Percentiles rank a stretch among this genome's conserved stretches.
phyloP scores from a whole-genome alignment of 2,888 invertebrate species.

The Pseudococcus longispinus region DNA sequence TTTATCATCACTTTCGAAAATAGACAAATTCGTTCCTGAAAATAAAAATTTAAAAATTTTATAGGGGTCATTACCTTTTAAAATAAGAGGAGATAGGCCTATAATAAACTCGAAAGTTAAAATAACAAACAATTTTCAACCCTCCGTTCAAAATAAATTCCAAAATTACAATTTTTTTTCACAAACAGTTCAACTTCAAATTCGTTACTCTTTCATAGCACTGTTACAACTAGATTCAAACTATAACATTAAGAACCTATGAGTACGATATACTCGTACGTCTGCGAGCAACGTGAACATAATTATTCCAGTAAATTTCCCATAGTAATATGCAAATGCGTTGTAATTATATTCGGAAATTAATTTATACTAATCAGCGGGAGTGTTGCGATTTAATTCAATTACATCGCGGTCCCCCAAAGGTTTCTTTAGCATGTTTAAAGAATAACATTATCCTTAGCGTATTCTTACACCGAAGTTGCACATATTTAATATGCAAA shows the following conservation, averaged over 20 bases:
- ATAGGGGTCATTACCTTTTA: too few relatives aligned
- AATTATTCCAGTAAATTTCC: conserved; percentile 49
- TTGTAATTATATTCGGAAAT: conserved; percentile 48
- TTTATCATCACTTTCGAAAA: too few relatives aligned
- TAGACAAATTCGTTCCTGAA: too few relatives aligned
- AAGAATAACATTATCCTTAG: conserved; percentile 51
- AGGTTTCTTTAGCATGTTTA: conserved; percentile 42
- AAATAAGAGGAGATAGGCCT: too few relatives aligned
- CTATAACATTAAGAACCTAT: background rate
- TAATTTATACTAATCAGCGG: conserved; percentile 54
- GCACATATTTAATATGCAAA: conserved; percentile 49
- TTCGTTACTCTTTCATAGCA: too few relatives aligned
- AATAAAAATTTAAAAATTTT: too few relatives aligned
- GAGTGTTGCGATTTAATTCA: conserved; percentile 51
- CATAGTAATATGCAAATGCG: conserved; percentile 48
- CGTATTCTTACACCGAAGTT: conserved; percentile 1
- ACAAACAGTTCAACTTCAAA: too few relatives aligned
- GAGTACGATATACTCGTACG: background rate
- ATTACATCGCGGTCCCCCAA: conserved; percentile 30
- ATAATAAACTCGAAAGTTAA: too few relatives aligned
- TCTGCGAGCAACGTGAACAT: background rate
- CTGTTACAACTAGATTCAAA: too few relatives aligned
- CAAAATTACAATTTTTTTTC: too few relatives aligned
- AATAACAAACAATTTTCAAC: too few relatives aligned
- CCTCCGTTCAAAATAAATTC: too few relatives aligned